These are phyloP conservation scores for Lasioglossum malachurum DNA, from an alignment of 2,888 invertebrate genomes.

Conservation along the genomic window DNA sequence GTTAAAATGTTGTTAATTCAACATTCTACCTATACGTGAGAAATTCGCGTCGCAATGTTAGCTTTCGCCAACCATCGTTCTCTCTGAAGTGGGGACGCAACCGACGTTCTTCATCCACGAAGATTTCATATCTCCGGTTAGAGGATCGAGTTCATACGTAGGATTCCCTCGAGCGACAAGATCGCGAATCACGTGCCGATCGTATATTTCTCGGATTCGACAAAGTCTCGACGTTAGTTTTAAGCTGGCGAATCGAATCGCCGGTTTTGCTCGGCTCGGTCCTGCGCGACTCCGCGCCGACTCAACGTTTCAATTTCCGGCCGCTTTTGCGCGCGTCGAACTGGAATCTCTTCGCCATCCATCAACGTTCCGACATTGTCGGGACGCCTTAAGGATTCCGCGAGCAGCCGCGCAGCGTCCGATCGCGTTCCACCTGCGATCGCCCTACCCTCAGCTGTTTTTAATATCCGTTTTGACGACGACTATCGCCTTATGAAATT, in stretches of 20 bases:
- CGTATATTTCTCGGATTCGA: constrained; percentile 18
- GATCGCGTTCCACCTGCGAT: constrained; percentile 17
- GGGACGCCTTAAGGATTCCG: constrained; percentile 50
- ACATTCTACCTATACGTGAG: no score
- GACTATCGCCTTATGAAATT: constrained; percentile 36
- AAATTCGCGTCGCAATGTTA: no score
- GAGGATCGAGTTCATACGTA: neutral
- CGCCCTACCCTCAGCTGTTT: constrained; percentile 24
- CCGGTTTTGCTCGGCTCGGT: neutral
- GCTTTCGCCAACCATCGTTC: neutral
- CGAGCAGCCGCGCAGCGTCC: constrained; percentile 15
- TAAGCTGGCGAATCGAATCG: constrained; percentile 33
- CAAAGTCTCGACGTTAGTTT: constrained; percentile 39
- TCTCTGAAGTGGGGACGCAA: neutral
- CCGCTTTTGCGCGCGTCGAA: constrained; percentile 42
- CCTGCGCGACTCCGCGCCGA: neutral
- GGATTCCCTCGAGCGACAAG: neutral
- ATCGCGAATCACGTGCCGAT: constrained; percentile 7
- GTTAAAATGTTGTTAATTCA: no score
- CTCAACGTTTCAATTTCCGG: constrained; percentile 56
- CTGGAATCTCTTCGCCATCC: constrained; percentile 56
- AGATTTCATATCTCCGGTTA: neutral
- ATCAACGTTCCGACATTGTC: constrained; percentile 52
- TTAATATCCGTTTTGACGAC: constrained; percentile 51
- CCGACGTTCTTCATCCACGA: neutral